A percentile compares a stretch with the other conserved stretches of the same genome.
phyloP scores from a whole-genome alignment of 2,113 vertebrate species.

The Saguinus midas region DNA sequence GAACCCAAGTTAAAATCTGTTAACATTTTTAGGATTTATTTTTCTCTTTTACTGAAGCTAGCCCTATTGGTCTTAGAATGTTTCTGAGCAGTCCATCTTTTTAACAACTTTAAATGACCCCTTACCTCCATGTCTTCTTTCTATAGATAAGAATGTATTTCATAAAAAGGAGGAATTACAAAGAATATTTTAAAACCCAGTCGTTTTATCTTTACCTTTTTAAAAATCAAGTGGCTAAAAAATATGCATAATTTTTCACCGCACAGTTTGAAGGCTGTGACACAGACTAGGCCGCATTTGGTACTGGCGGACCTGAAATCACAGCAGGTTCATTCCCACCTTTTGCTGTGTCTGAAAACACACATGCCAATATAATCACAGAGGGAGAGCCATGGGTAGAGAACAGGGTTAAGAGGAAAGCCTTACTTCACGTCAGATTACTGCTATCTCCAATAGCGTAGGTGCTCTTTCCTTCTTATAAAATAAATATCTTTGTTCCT shows the following conservation, averaged over 20 bases:
- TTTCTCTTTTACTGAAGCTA: background rate
- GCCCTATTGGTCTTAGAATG: background rate
- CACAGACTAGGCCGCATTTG: background rate
- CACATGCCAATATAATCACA: accelerated
- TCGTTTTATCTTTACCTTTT: background rate
- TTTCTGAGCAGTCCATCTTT: background rate
- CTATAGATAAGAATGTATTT: background rate
- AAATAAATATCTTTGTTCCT: background rate
- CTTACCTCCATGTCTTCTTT: background rate
- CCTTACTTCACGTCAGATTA: background rate
- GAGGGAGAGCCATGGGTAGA: background rate
- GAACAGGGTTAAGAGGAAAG: background rate
- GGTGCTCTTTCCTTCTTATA: background rate
- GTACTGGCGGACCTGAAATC: background rate
- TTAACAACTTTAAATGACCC: background rate
- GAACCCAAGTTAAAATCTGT: background rate
- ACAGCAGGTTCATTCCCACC: background rate
- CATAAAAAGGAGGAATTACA: background rate
- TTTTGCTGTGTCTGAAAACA: background rate
- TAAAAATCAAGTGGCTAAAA: background rate
- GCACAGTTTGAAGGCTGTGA: background rate
- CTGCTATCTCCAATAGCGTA: background rate
- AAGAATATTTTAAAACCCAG: background rate
- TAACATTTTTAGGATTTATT: background rate
- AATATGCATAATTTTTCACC: background rate